These are phyloP conservation scores for Lasioglossum lativentre DNA, from an alignment of 2,888 invertebrate species.

Conservation along the genomic window DNA sequence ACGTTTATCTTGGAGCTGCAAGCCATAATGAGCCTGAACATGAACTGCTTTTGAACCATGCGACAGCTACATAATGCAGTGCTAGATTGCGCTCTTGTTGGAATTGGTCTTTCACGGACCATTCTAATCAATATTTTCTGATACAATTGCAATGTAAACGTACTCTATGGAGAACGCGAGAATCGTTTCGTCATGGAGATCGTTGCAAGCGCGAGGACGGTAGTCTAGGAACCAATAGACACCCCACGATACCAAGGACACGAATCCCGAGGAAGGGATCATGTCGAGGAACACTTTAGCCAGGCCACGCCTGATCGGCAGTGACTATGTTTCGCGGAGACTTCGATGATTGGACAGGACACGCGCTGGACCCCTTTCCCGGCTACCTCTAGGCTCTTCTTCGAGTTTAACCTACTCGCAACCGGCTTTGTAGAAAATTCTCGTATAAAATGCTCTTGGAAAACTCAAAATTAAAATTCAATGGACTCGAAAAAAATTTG, in stretches of 20 bases:
- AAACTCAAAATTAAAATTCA: not conserved
- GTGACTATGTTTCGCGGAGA: constrained; percentile 51
- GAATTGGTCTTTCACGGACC: not conserved
- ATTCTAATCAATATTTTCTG: not conserved
- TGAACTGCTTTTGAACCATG: not conserved
- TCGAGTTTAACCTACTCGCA: not conserved
- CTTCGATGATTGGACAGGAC: constrained; percentile 47
- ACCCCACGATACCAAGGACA: constrained; percentile 53
- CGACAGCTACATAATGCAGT: not conserved
- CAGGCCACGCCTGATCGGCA: constrained; percentile 69
- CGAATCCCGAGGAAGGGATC: constrained; percentile 27
- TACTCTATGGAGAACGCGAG: constrained; percentile 14
- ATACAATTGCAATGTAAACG: not conserved
- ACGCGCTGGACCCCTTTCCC: not conserved
- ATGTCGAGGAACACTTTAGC: constrained; percentile 65
- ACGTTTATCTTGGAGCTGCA: not conserved
- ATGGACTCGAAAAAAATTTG: no score
- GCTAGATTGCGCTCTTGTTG: not conserved
- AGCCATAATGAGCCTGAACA: not conserved
- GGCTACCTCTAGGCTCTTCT: not conserved
- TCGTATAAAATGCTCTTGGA: not conserved
- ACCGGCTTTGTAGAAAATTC: not conserved
- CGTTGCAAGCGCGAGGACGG: constrained; percentile 67
- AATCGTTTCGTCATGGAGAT: constrained; percentile 61
- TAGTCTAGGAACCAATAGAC: constrained; percentile 70